Evolutionary conservation across 2,888 invertebrate species (phyloP), one percentile per base, ranked within the genome.

Genomic region (Agrotis exclamationis): DNA sequence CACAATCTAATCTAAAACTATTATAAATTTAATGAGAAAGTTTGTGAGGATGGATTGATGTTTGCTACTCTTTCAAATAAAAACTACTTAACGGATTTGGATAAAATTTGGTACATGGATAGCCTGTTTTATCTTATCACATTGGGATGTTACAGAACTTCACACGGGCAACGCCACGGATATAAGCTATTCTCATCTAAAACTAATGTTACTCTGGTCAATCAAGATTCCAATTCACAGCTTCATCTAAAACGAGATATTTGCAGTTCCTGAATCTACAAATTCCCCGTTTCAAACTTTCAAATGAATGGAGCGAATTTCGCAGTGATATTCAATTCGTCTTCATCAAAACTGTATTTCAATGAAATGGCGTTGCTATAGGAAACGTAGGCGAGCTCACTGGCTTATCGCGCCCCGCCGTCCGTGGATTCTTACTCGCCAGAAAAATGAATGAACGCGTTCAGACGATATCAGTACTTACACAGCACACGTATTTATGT

Each of bases 401-500:
- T 75, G 80, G 86, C 82, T 85, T 85, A 85, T 84, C 84, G 72
- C 74, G 57, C 76, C 51, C 60, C 77, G 78, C 79, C 83, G 74
- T 79, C 78, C 76, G 71, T 76, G 73, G 74, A 72, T 63, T 71
- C 72, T 79, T 78, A 66, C 79, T 81, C 77, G 74, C 73, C 76
- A 81, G 79, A 82, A 83, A 85, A 85, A 83, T 87, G 86, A 87
- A 86, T 87, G 87, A 86, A 82, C 76, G 75, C 78, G 80, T 78
- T 80, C 79, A 78, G 64, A 79, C 79, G 74, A 59, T 83, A 76
- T 85, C 83, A 74, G 60, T 76, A 80, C 83, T 71, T 82, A 79
- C 71, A 79, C 76, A 79, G 75, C 79, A 69, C 59, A 62, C 60
- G 70, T 74, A 74, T 76, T 62, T 84, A 82, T 60, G 76, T 67